These are phyloP conservation scores for Halcyon leucocephala DNA, from an alignment of 2,797 vertebrate genomes.

Conservation along the genomic window DNA sequence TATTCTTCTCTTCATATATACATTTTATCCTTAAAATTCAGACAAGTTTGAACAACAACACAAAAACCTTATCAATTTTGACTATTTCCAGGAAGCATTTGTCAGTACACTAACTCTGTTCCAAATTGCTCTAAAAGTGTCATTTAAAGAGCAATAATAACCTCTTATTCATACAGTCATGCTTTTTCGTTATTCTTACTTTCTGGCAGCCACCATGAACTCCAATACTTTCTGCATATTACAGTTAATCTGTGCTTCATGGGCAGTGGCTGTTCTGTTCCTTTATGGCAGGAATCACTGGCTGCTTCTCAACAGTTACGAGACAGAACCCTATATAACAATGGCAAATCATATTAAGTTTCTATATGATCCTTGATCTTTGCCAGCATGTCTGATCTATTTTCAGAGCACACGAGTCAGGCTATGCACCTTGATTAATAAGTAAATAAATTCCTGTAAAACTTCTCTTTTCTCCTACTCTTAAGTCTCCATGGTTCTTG, in stretches of 20 bases:
- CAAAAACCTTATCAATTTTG: neutral
- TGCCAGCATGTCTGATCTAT: neutral
- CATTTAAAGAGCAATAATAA: neutral
- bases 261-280: neutral
- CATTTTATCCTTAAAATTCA: neutral
- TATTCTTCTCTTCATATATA: neutral
- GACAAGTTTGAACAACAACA: neutral
- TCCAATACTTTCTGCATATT: neutral
- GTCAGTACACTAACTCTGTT: neutral
- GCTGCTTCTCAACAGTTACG: neutral
- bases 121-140: neutral
- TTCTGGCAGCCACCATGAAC: neutral
- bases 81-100: neutral
- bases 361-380: slow-evolving; percentile 2
- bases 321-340: slow-evolving; percentile 22
- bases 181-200: neutral
- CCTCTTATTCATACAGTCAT: neutral
- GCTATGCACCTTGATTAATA: slow-evolving; percentile 43
- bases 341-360: slow-evolving; percentile 1
- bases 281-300: slow-evolving; percentile 14
- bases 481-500: slow-evolving; percentile 34
- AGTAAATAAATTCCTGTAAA: slow-evolving; percentile 56
- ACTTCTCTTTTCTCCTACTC: neutral
- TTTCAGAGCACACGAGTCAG: slow-evolving; percentile 24
- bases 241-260: slow-evolving; percentile 9